Percentiles rank a stretch among this genome's conserved stretches.
Evolutionary conservation across 1,140 invertebrate genomes (phyloP).

Genomic region (Plectus sambesii): DNA sequence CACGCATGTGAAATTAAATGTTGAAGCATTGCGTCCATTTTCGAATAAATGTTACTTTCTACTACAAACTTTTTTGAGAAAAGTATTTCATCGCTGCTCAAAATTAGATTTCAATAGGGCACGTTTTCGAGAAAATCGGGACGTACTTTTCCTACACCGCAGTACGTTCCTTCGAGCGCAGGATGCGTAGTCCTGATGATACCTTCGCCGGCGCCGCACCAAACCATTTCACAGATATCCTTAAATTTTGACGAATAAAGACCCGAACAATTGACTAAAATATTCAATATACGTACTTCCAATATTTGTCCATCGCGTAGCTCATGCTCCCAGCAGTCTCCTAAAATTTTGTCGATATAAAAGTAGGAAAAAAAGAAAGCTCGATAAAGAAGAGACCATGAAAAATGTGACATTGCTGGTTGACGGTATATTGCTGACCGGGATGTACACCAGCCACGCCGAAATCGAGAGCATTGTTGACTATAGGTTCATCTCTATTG

Average conservation of each 20-base stretch:
- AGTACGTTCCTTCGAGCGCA: constrained; percentile 27
- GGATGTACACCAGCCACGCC: constrained; percentile 12
- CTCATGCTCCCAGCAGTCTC: constrained; percentile 31
- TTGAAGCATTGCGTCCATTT: too few species aligned
- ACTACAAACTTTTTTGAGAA: too few species aligned
- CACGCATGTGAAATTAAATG: too few species aligned
- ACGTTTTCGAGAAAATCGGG: too few species aligned
- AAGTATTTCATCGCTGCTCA: too few species aligned
- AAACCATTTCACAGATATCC: constrained; percentile 29
- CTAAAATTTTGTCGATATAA: too few species aligned
- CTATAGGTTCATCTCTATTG: constrained; percentile 13
- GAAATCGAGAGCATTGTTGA: background rate
- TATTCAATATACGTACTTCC: constrained; percentile 2
- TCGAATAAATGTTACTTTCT: too few species aligned
- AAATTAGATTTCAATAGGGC: too few species aligned
- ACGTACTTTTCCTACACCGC: constrained; percentile 19
- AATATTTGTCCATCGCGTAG: constrained; percentile 24
- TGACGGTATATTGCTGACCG: constrained; percentile 23
- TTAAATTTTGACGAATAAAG: constrained; percentile 3
- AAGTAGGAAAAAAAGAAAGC: too few species aligned
- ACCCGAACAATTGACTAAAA: constrained; percentile 1
- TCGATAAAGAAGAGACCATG: too few species aligned
- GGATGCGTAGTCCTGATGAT: constrained; percentile 28
- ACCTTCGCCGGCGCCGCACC: constrained; percentile 29
- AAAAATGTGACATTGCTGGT: constrained; percentile 29